Evolutionary conservation across 2,888 invertebrate species (phyloP).

Genomic region (Parasteatoda lunata): DNA sequence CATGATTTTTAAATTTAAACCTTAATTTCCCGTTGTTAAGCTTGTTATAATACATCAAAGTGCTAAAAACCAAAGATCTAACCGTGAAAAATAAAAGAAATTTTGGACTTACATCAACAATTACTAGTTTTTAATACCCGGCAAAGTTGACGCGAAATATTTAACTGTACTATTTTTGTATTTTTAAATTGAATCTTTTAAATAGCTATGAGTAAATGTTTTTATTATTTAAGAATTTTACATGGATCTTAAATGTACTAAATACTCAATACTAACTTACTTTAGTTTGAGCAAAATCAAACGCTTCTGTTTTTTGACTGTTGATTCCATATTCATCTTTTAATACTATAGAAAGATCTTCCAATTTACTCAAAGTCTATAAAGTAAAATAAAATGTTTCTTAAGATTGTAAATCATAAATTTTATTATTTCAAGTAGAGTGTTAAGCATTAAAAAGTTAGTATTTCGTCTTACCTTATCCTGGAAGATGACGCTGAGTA

Average conservation of each 20-base stretch:
- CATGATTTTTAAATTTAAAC: too few species aligned
- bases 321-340: constrained; percentile 74
- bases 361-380: constrained; percentile 36
- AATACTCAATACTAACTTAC: constrained; percentile 42
- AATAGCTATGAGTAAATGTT: not conserved
- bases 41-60: too few species aligned
- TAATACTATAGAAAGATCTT: constrained; percentile 72
- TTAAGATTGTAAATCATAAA: not conserved
- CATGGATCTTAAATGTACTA: not conserved
- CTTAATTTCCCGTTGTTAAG: too few species aligned
- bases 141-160: too few species aligned
- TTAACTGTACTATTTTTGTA: not conserved
- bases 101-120: too few species aligned
- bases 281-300: constrained; percentile 73
- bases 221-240: not conserved
- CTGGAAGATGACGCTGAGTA: constrained; percentile 75
- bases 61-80: too few species aligned
- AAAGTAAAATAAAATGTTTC: not conserved
- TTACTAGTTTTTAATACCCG: too few species aligned
- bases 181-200: not conserved
- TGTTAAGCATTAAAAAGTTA: not conserved
- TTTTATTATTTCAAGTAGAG: not conserved
- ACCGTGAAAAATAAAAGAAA: too few species aligned
- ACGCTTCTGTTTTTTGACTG: constrained; percentile 75
- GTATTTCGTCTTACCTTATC: constrained; percentile 70